Conservation (phyloP, 2,888 invertebrate species). For the Tipula helvola region DNA sequence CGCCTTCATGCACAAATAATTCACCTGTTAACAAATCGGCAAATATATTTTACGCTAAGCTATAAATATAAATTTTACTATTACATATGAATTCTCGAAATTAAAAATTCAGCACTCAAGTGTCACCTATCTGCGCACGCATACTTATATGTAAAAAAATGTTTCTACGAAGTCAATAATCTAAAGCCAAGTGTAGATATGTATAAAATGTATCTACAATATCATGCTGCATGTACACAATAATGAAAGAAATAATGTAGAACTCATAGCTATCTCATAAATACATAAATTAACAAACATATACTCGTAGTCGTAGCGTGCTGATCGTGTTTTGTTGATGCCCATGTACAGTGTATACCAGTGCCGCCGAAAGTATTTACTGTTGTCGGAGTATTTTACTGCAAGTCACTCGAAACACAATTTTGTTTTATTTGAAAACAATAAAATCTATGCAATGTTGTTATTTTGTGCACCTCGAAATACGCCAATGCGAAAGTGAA, state of each 20-base stretch:
- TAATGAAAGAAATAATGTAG: too few relatives aligned
- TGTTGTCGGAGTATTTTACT: too few relatives aligned
- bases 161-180: not conserved
- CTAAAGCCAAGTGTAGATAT: not conserved
- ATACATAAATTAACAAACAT: not conserved
- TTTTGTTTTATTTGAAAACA: too few relatives aligned
- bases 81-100: not conserved
- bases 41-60: not conserved
- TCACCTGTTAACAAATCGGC: not conserved
- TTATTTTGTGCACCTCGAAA: too few relatives aligned
- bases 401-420: too few relatives aligned
- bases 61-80: not conserved
- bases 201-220: too few relatives aligned
- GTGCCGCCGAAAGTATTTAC: too few relatives aligned
- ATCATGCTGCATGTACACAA: not conserved
- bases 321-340: not conserved
- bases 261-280: too few relatives aligned
- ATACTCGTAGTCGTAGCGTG: not conserved
- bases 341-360: not conserved
- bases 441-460: too few relatives aligned
- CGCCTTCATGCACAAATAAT: not conserved
- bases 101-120: not conserved
- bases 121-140: not conserved
- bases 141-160: not conserved
- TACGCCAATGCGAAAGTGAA: too few relatives aligned